A percentile compares a stretch with the other conserved stretches of the same genome.
Evolutionary conservation across 2,888 invertebrate genomes (phyloP).

Genomic region (Heteromyza rotundicornis): DNA sequence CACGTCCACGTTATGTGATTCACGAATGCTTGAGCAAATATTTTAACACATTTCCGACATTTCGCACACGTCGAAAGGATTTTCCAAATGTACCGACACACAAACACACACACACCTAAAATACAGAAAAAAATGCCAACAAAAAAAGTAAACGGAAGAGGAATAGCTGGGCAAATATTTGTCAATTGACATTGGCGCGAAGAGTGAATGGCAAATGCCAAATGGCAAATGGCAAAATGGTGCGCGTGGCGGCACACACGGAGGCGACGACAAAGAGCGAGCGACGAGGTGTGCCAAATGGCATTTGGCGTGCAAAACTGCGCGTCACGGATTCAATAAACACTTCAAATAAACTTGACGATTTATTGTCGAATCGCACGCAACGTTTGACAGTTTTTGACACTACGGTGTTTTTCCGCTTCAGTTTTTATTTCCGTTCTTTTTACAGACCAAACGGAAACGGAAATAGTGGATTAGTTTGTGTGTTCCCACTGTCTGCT

Average conservation of each 20-base stretch:
- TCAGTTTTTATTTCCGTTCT: too few species aligned
- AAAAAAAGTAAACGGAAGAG: not conserved
- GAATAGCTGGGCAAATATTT: conserved; percentile 22
- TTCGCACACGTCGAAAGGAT: conserved; percentile 56
- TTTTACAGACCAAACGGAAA: too few species aligned
- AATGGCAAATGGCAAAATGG: not conserved
- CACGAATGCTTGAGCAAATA: conserved; percentile 48
- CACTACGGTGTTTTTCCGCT: conserved; percentile 32
- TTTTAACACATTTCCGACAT: conserved; percentile 51
- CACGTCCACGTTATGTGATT: conserved; percentile 13
- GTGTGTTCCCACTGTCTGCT: too few species aligned
- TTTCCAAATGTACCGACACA: conserved; percentile 27
- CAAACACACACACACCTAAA: conserved; percentile 30
- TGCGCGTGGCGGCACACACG: conserved; percentile 1
- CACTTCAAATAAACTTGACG: conserved; percentile 61
- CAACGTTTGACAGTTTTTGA: conserved; percentile 37
- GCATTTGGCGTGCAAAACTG: conserved; percentile 37
- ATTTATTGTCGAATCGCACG: conserved; percentile 51
- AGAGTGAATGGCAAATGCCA: not conserved
- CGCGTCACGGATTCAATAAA: conserved; percentile 63
- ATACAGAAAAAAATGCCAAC: not conserved
- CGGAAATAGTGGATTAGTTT: not conserved
- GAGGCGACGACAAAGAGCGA: conserved; percentile 4
- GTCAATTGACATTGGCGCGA: conserved; percentile 15
- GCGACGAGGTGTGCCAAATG: conserved; percentile 21